phyloP scores from a whole-genome alignment of 2,797 vertebrate species.

The Cheirogaleus major region DNA sequence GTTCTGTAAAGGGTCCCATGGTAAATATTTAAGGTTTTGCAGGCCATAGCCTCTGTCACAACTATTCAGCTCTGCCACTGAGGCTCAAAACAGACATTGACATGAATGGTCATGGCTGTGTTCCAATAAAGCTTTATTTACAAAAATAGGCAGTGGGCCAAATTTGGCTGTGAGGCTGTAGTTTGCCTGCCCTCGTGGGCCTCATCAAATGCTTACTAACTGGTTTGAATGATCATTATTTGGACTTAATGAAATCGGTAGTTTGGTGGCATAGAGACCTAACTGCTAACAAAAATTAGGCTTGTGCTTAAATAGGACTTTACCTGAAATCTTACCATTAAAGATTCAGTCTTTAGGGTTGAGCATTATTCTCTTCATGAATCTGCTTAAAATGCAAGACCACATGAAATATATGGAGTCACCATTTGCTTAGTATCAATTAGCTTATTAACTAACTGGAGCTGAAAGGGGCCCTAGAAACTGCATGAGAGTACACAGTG shows the following conservation, averaged over 20 bases:
- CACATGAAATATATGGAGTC: not conserved
- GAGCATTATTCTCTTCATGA: not conserved
- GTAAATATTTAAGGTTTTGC: conserved; percentile 8
- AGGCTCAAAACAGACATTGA: not conserved
- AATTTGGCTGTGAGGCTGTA: not conserved
- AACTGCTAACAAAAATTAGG: not conserved
- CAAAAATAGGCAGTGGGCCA: not conserved
- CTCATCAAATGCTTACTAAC: not conserved
- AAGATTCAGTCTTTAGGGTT: not conserved
- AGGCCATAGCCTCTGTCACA: not conserved
- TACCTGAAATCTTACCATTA: conserved; percentile 1
- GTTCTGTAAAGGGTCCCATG: not conserved
- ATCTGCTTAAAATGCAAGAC: conserved; percentile 27
- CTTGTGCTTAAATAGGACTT: not conserved
- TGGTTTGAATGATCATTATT: not conserved
- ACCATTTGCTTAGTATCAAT: not conserved
- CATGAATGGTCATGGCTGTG: not conserved
- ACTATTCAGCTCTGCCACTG: not conserved
- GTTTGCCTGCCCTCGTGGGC: not conserved
- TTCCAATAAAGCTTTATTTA: conserved; percentile 62
- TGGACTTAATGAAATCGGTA: conserved; percentile 14
- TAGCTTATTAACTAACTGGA: not conserved
- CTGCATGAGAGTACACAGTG: not conserved
- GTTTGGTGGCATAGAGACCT: not conserved
- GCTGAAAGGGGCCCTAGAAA: not conserved